Base-by-base conservation (phyloP, 2,888 invertebrate species). In the Plebejus argus region DNA sequence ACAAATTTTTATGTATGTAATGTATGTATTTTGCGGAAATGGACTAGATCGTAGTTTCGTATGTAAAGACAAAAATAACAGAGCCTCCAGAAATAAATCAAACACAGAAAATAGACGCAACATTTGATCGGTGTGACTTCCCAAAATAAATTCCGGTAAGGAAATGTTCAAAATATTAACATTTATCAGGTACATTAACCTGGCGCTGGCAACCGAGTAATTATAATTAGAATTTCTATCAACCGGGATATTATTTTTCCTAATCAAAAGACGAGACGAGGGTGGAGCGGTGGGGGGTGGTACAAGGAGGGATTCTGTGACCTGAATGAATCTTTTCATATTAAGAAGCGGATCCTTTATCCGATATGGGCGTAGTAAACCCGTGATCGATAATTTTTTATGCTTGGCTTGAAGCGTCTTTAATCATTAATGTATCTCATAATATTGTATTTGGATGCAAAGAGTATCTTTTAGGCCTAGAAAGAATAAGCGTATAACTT, bases 181-280 rank as follows among this genome's bases (percentile, higher is more conserved):
- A 72, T 23, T 23, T 28, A 72, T 45, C 72, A 72, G 72, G 72
- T 72, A 72, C 72, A 49, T 72, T 72, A 72, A 39, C 72, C 72
- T 45, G 72, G 39, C 3, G 66, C 66, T 66, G 66, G 66, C 66
- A 66, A 66, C 66, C 66, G 66, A 66, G 28, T 33, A 66, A 66
- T 66, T 66, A 66, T 66, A 66, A 66, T 61, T 61, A 66, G 28
- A 66, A 66, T 66, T 66, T 15, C 66, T 33, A 66, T 66, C 66
- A 66, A 33, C 66, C 66, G 66, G 28, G 66, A 66, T 66, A 66
- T 66, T 66, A 33, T 61, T 61, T 61, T 66, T 33, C 66, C 18
- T 33, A 28, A 66, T 66, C 33, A 28, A 28, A 33, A 28, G 66
- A 28, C 33, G 15, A 1, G 66, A 66, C 61, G 61, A 58, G 20